Conservation (phyloP, 2,113 vertebrate genomes). For the Hypocryptadius cinnamomeus region DNA sequence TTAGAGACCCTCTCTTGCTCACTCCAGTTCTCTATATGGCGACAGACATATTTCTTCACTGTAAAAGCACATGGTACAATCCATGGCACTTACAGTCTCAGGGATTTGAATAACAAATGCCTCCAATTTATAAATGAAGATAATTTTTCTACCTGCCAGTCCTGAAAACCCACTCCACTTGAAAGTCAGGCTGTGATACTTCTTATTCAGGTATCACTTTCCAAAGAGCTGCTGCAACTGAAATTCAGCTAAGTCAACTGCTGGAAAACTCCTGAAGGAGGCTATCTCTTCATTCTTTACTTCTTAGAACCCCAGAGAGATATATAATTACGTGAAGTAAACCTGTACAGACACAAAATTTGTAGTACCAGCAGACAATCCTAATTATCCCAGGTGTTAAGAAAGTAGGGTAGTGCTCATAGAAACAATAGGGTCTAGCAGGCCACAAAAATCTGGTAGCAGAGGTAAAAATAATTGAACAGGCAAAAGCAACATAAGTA, state of each 20-base stretch:
- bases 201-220: not conserved
- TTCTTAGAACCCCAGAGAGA: not conserved
- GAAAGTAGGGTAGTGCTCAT: not conserved
- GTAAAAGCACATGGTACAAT: not conserved
- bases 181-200: not conserved
- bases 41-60: not conserved
- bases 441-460: not conserved
- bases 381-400: not conserved
- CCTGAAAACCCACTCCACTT: conserved; percentile 5
- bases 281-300: not conserved
- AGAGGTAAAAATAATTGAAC: not conserved
- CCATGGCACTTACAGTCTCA: not conserved
- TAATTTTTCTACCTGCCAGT: not conserved
- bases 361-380: not conserved
- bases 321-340: not conserved
- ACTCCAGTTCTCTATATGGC: not conserved
- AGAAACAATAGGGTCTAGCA: not conserved
- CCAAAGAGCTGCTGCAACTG: not conserved
- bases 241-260: not conserved
- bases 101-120: not conserved
- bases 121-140: not conserved
- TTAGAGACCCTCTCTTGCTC: not conserved
- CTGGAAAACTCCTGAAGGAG: not conserved
- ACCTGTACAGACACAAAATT: not conserved
- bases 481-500: not conserved